Base-by-base conservation (phyloP, 2,113 vertebrate species). In the Sinosuthora webbiana region DNA sequence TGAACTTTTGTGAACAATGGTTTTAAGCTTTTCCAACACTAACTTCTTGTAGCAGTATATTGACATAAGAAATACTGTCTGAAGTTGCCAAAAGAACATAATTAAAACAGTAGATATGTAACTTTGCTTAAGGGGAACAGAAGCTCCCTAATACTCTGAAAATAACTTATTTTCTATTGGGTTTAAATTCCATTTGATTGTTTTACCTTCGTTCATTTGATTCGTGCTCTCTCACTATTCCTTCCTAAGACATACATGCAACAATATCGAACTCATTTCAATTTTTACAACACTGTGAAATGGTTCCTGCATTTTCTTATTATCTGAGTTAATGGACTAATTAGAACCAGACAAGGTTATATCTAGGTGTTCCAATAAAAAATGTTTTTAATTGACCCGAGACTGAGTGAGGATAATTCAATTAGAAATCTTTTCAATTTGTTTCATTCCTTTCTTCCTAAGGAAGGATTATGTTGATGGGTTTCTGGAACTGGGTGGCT, bases 351-450 rank as follows among this genome's bases (percentile, higher is more conserved):
- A 93, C 96, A 97, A 98, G 94, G 97, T 98, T 98, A 97, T 93
- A 96, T 94, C 85, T 97, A 98, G 96, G 88, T 97, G 90, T 97
- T 97, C 94, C 75, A 90, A 97, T 97, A 98, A 98, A 97, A 98
- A 96, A 92, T 94, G 91, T 90, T 97, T 97, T 97, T 98, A 99
- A 98, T 99, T 99, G 97, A 95, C 97, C 97, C 47, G 77, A 98
- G 98, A 98, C 96, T 96, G 85, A 96, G 89, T 96, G 83, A 96
- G 88, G 89, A 98, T 98, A 98, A 98, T 98, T 99, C 97, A 98
- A 98, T 98, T 98, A 98, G 89, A 97, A 98, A 98, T 98, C 97
- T 97, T 98, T 98, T 97, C 96, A 96, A 87, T 98, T 98, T 98
- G 95, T 97, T 98, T 98, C 96, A 97, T 98, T 97, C 94, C 94